These are phyloP conservation scores for Pelodytes ibericus DNA, from an alignment of 2,797 vertebrate genomes.

Conservation along the genomic window DNA sequence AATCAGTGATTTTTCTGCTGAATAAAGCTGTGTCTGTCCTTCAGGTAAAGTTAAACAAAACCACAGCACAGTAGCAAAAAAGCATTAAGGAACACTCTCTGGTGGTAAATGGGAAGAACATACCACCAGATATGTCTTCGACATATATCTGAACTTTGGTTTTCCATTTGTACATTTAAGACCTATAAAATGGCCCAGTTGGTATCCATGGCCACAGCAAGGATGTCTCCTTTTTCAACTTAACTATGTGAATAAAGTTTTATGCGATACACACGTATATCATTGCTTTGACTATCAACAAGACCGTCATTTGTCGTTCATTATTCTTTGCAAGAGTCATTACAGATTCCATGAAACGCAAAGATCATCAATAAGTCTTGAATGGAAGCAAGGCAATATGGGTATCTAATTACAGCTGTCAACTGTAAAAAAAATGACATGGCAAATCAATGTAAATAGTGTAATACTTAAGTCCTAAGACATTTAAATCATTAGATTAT, in stretches of 20 bases:
- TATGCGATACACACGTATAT: not conserved
- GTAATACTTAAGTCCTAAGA: slow-evolving; percentile 5
- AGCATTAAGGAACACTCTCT: too few species aligned
- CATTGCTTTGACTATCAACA: not conserved
- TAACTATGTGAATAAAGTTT: not conserved
- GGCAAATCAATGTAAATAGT: slow-evolving; percentile 18
- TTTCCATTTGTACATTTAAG: too few species aligned
- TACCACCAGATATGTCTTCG: too few species aligned
- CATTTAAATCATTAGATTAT: slow-evolving; percentile 35
- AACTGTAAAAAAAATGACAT: slow-evolving; percentile 20
- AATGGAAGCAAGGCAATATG: slow-evolving; percentile 5
- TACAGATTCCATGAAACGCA: slow-evolving; percentile 1
- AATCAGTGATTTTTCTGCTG: slow-evolving; percentile 50
- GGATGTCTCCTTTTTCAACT: too few species aligned
- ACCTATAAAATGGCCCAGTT: too few species aligned
- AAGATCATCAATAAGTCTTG: slow-evolving; percentile 17
- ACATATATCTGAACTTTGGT: too few species aligned
- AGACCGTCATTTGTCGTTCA: slow-evolving; percentile 3
- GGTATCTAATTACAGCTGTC: slow-evolving; percentile 11
- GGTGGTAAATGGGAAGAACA: too few species aligned
- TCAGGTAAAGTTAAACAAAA: slow-evolving; percentile 30
- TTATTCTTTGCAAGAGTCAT: slow-evolving; percentile 6
- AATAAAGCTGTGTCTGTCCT: slow-evolving; percentile 32
- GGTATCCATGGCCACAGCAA: too few species aligned
- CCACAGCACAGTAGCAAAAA: not conserved